A percentile compares a stretch with the other conserved stretches of the same genome.
Conservation (phyloP, 1,140 invertebrate species). For the Leptinotarsa texana region DNA sequence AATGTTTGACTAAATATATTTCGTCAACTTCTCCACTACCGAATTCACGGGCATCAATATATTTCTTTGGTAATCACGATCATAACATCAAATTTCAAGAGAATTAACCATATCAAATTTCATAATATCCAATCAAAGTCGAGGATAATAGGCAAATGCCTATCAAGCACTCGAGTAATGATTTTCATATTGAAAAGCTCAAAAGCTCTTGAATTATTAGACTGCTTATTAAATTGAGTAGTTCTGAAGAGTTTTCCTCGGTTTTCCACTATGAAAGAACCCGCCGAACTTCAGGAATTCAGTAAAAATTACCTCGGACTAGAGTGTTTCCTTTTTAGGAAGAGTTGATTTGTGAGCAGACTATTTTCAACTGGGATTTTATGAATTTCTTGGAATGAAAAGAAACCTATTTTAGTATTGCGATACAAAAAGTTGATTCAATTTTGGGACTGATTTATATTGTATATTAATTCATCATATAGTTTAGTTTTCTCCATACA, state of each 20-base stretch:
- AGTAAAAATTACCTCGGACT: not conserved
- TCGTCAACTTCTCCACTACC: too few relatives aligned
- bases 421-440: too few relatives aligned
- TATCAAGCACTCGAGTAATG: not conserved
- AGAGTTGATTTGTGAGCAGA: not conserved
- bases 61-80: too few relatives aligned
- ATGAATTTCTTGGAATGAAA: not conserved
- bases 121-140: slow-evolving; percentile 2
- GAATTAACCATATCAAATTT: not conserved
- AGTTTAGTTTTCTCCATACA: too few relatives aligned
- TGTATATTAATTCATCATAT: too few relatives aligned
- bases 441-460: too few relatives aligned
- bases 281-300: not conserved
- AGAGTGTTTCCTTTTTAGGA: not conserved
- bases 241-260: not conserved
- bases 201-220: slow-evolving; percentile 8
- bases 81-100: not conserved
- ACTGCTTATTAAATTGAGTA: not conserved
- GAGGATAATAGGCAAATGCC: not conserved
- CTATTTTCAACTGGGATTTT: not conserved
- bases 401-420: not conserved
- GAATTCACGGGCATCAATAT: too few relatives aligned
- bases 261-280: not conserved
- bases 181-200: slow-evolving; percentile 8
- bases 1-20: too few relatives aligned